A percentile compares a stretch with the other conserved stretches of the same genome.
Conservation (phyloP, 2,888 invertebrate genomes). For the Cephalotes varians region DNA sequence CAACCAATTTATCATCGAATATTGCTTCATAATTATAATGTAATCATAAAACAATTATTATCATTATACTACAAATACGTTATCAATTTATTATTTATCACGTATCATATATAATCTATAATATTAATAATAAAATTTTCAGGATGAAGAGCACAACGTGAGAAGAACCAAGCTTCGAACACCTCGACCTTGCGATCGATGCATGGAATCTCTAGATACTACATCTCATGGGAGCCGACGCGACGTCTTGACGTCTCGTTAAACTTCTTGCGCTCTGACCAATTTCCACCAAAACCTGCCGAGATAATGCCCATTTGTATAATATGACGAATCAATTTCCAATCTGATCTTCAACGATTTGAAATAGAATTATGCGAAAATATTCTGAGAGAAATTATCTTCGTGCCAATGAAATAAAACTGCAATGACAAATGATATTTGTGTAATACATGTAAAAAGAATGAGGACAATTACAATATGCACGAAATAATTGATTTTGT, state of each 20-base stretch:
- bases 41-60: slow-evolving; percentile 12
- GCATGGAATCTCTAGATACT: slow-evolving; percentile 22
- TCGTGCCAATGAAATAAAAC: neutral
- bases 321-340: slow-evolving; percentile 47
- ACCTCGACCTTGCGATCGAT: slow-evolving; percentile 17
- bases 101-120: slow-evolving; percentile 25
- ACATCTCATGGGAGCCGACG: neutral
- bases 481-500: neutral
- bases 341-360: slow-evolving; percentile 6
- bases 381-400: neutral
- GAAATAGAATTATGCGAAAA: neutral
- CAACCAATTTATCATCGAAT: slow-evolving; percentile 8
- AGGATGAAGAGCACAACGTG: neutral
- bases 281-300: slow-evolving; percentile 13
- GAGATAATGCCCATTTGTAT: slow-evolving; percentile 47
- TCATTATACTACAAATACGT: slow-evolving; percentile 5
- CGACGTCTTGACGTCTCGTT: slow-evolving; percentile 36
- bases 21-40: neutral
- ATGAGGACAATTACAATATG: neutral
- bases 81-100: neutral
- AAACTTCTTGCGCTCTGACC: slow-evolving; percentile 45
- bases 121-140: slow-evolving; percentile 21
- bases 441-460: neutral
- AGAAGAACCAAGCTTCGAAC: neutral
- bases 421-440: neutral